A percentile compares a stretch with the other conserved stretches of the same genome.
Evolutionary conservation across 2,888 invertebrate species (phyloP).

Genomic region (Nineta flava): DNA sequence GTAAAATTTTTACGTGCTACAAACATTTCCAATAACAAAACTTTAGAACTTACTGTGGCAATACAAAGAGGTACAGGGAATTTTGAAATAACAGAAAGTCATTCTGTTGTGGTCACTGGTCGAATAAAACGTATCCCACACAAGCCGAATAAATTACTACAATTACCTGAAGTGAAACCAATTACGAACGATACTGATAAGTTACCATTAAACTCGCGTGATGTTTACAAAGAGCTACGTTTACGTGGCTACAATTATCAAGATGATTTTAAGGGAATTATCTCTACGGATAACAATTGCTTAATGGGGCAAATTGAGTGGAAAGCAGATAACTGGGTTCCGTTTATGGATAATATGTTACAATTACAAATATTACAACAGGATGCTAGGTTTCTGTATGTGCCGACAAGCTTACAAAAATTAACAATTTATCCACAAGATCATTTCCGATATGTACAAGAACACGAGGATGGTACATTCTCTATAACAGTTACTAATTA

Average conservation of each 20-base stretch:
- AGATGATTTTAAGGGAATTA: slow-evolving; percentile 21
- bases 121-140: slow-evolving; percentile 41
- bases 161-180: slow-evolving; percentile 23
- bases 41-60: slow-evolving; percentile 21
- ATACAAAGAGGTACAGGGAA: slow-evolving; percentile 26
- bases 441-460: slow-evolving; percentile 15
- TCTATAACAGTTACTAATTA: slow-evolving; percentile 17
- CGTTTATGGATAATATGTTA: slow-evolving; percentile 78
- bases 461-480: slow-evolving; percentile 2
- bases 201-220: slow-evolving; percentile 17
- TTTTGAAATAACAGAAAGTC: slow-evolving; percentile 41
- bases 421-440: slow-evolving; percentile 31
- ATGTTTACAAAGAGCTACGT: slow-evolving; percentile 53
- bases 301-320: slow-evolving; percentile 18
- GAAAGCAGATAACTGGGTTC: slow-evolving; percentile 54
- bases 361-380: slow-evolving; percentile 53
- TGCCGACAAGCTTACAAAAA: slow-evolving; percentile 45
- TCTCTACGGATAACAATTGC: slow-evolving; percentile 18
- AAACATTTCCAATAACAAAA: slow-evolving; percentile 29
- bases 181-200: neutral
- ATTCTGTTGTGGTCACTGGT: slow-evolving; percentile 54
- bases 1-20: slow-evolving; percentile 41
- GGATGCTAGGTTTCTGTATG: slow-evolving; percentile 49
- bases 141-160: slow-evolving; percentile 35
- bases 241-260: slow-evolving; percentile 47